phyloP scores from a whole-genome alignment of 2,888 invertebrate genomes.

The Plagodis dolabraria region DNA sequence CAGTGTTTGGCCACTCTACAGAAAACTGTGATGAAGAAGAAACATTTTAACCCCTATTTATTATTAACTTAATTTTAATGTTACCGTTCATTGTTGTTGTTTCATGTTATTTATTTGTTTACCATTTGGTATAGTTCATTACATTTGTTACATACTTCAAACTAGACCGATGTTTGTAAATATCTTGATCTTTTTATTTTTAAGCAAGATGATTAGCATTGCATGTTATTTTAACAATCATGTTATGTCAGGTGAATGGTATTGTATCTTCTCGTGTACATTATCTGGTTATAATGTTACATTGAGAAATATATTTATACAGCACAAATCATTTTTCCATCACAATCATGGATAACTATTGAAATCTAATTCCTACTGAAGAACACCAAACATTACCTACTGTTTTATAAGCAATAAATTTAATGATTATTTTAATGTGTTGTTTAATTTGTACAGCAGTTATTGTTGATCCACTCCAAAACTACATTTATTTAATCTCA shows the following conservation, averaged over 20 bases:
- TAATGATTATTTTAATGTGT: slow-evolving; percentile 14
- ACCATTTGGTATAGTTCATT: slow-evolving; percentile 57
- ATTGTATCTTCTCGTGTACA: slow-evolving; percentile 65
- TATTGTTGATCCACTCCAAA: not conserved
- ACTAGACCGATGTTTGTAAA: slow-evolving; percentile 66
- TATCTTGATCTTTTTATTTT: slow-evolving; percentile 63
- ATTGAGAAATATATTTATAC: slow-evolving; percentile 64
- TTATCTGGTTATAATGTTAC: slow-evolving; percentile 77
- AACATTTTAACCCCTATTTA: slow-evolving; percentile 87
- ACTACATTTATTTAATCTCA: not conserved
- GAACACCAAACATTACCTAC: slow-evolving; percentile 59
- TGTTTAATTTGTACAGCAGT: slow-evolving; percentile 12
- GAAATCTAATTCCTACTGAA: slow-evolving; percentile 50
- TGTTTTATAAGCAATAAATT: slow-evolving; percentile 58
- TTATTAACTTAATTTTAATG: slow-evolving; percentile 67
- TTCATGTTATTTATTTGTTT: slow-evolving; percentile 77
- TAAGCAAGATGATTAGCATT: slow-evolving; percentile 53
- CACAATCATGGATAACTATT: slow-evolving; percentile 70
- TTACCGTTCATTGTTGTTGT: slow-evolving; percentile 76
- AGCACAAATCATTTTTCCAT: slow-evolving; percentile 67
- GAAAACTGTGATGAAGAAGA: slow-evolving; percentile 94
- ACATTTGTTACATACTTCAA: slow-evolving; percentile 55
- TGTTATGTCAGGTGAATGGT: slow-evolving; percentile 64
- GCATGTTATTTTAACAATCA: slow-evolving; percentile 64
- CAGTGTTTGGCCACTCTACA: slow-evolving; percentile 95